Conservation (phyloP, 2,888 invertebrate species). For the Thyatira batis region DNA sequence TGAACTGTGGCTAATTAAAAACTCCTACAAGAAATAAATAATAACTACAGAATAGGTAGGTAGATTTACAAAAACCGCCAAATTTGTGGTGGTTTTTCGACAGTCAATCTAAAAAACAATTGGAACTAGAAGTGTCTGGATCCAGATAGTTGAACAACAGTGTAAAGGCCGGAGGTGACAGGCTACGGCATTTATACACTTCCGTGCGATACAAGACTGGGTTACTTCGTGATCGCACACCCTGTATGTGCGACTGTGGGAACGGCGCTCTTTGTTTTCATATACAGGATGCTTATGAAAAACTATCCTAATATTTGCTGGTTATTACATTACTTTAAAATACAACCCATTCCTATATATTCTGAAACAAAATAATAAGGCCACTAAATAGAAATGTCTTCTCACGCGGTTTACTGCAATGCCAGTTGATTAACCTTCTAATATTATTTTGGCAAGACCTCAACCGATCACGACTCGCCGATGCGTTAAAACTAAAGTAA, state of each 20-base stretch:
- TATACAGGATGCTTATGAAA: conserved; percentile 49
- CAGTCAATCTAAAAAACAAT: conserved; percentile 29
- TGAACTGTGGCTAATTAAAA: no score
- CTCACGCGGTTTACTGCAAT: not conserved
- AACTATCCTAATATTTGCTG: not conserved
- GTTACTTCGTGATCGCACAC: conserved; percentile 77
- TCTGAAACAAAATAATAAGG: no score
- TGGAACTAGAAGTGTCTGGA: conserved; percentile 45
- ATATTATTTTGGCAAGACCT: not conserved
- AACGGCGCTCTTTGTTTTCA: conserved; percentile 63
- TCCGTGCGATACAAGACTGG: conserved; percentile 71
- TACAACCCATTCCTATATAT: no score
- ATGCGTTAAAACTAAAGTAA: not conserved
- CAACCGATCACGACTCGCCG: not conserved
- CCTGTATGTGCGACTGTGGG: conserved; percentile 78
- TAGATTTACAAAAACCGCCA: conserved; percentile 14
- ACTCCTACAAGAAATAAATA: no score
- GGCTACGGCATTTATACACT: conserved; percentile 71
- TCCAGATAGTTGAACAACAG: conserved; percentile 54
- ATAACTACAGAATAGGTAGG: conserved; percentile 9
- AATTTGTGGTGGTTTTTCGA: not conserved
- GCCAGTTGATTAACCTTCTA: not conserved
- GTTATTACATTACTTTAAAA: not conserved
- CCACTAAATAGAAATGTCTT: not conserved
- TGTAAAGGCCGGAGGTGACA: conserved; percentile 77